Evolutionary conservation across 2,888 invertebrate species (phyloP).

Genomic region (Oscheius sp.): DNA sequence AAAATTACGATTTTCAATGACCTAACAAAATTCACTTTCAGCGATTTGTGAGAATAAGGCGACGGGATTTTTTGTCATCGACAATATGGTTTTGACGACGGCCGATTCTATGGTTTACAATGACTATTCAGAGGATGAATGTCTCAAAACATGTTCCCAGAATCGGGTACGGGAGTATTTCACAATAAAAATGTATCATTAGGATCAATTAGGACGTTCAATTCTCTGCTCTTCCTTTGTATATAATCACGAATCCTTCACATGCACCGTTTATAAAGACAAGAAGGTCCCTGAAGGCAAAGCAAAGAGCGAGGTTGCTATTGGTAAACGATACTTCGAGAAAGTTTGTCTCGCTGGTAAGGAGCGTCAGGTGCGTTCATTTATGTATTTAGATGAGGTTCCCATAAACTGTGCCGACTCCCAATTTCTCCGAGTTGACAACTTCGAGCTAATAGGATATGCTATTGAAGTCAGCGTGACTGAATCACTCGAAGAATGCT

Average conservation of each 20-base stretch:
- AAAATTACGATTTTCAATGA: slow-evolving; percentile 17
- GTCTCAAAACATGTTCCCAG: slow-evolving; percentile 52
- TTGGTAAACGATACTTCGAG: slow-evolving; percentile 64
- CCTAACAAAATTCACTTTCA: slow-evolving; percentile 7
- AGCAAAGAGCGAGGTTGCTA: slow-evolving; percentile 28
- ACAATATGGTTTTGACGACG: slow-evolving; percentile 46
- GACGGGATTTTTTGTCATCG: slow-evolving; percentile 53
- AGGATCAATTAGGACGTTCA: slow-evolving; percentile 52
- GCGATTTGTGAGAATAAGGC: slow-evolving; percentile 32
- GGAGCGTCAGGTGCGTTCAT: not conserved
- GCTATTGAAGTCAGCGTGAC: slow-evolving; percentile 54
- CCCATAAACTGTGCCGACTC: slow-evolving; percentile 55
- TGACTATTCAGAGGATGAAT: slow-evolving; percentile 63
- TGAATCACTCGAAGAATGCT: slow-evolving; percentile 63
- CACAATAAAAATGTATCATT: not conserved
- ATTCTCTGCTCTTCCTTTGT: slow-evolving; percentile 60
- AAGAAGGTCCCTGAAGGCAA: slow-evolving; percentile 57
- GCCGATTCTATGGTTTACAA: slow-evolving; percentile 47
- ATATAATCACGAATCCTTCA: slow-evolving; percentile 59
- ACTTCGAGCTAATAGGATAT: slow-evolving; percentile 66
- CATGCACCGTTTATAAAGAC: slow-evolving; percentile 56
- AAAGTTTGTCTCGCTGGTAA: slow-evolving; percentile 66
- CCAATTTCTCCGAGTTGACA: slow-evolving; percentile 66
- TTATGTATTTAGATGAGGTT: slow-evolving; percentile 45
- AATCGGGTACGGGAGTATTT: slow-evolving; percentile 44